phyloP scores from a whole-genome alignment of 2,888 invertebrate species.

The Lissonota sp. region DNA sequence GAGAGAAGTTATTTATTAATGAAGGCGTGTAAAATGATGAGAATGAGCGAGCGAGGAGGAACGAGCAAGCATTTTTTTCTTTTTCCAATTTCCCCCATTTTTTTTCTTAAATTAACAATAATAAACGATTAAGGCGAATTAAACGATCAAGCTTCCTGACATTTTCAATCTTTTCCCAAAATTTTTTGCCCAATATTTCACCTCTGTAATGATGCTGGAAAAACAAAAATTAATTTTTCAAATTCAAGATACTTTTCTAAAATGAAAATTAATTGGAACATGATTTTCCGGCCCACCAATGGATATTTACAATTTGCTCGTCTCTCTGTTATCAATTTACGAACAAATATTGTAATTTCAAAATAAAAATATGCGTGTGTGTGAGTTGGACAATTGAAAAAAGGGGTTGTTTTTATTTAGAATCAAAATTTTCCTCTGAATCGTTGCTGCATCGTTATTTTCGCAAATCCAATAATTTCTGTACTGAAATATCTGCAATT shows the following conservation, averaged over 20 bases:
- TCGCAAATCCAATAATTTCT: too few species aligned
- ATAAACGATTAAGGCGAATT: neutral
- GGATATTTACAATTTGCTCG: constrained; percentile 32
- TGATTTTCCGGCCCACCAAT: constrained; percentile 2
- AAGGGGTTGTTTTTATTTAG: too few species aligned
- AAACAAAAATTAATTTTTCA: too few species aligned
- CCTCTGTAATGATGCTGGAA: too few species aligned
- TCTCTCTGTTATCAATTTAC: neutral
- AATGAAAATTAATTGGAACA: neutral
- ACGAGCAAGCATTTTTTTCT: constrained; percentile 58
- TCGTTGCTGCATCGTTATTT: too few species aligned
- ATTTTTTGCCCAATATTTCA: neutral
- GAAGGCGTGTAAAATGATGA: constrained; percentile 39
- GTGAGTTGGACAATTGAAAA: neutral
- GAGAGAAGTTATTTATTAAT: constrained; percentile 10
- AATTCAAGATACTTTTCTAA: too few species aligned
- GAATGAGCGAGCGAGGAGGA: constrained; percentile 57
- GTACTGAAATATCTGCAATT: too few species aligned
- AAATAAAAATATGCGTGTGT: neutral
- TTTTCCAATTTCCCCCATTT: constrained; percentile 15
- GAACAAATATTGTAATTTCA: too few species aligned
- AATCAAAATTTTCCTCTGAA: too few species aligned
- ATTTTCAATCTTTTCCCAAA: neutral
- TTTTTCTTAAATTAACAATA: constrained; percentile 23
- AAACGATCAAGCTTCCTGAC: constrained; percentile 7